Conservation (phyloP, 2,888 invertebrate genomes). For the Sphinx pinastri region DNA sequence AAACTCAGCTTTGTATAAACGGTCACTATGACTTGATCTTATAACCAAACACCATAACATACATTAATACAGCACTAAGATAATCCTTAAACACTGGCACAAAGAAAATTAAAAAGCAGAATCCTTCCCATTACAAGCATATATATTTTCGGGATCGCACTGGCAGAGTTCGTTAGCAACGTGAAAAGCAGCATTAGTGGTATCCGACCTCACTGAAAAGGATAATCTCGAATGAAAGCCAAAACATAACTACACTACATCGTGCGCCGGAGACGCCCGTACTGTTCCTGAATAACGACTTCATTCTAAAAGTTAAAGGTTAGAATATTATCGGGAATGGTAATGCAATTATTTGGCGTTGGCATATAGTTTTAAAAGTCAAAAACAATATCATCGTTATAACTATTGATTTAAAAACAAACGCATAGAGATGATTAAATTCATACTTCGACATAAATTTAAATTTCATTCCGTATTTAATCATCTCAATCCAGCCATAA, state of each 20-base stretch:
- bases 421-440: too few species aligned
- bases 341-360: too few species aligned
- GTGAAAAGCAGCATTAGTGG: slow-evolving; percentile 60
- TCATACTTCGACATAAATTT: too few species aligned
- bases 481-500: too few species aligned
- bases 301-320: too few species aligned
- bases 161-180: slow-evolving; percentile 50
- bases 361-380: too few species aligned
- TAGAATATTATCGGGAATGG: too few species aligned
- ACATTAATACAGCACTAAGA: neutral
- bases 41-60: neutral
- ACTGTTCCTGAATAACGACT: neutral
- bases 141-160: slow-evolving; percentile 44
- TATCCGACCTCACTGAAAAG: slow-evolving; percentile 46
- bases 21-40: neutral
- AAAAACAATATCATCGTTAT: too few species aligned
- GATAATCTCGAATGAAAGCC: slow-evolving; percentile 55
- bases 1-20: neutral
- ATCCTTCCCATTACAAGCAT: slow-evolving; percentile 28
- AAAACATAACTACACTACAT: slow-evolving; percentile 38
- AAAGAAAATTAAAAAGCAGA: slow-evolving; percentile 21
- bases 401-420: too few species aligned
- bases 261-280: slow-evolving; percentile 10
- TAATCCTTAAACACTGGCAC: slow-evolving; percentile 8
- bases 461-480: too few species aligned